Conservation (phyloP, 2,113 vertebrate genomes). For the Leptosomus discolor region DNA sequence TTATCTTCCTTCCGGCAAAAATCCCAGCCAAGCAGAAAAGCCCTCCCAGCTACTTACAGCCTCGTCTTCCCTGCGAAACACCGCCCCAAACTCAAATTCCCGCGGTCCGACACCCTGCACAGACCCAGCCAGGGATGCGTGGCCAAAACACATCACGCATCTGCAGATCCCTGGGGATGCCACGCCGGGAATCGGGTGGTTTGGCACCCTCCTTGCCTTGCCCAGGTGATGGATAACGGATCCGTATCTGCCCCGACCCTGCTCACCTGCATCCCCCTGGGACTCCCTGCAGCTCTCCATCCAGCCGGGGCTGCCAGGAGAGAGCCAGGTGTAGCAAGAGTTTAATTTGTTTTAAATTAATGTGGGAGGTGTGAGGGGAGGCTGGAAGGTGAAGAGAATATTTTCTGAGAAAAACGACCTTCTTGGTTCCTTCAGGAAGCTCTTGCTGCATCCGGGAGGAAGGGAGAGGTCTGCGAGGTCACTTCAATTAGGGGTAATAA, state of each 20-base stretch:
- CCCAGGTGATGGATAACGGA: not conserved
- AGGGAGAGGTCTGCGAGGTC: not conserved
- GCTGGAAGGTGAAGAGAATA: not conserved
- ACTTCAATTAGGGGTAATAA: not conserved
- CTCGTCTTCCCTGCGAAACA: not conserved
- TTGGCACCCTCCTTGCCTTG: not conserved
- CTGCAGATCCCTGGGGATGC: not conserved
- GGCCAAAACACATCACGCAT: not conserved
- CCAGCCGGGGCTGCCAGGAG: no score
- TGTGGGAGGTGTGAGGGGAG: not conserved
- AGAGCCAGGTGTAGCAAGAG: constrained; percentile 9
- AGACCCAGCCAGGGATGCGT: fast-evolving
- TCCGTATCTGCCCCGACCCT: fast-evolving
- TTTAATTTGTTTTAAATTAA: not conserved
- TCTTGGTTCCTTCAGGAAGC: not conserved
- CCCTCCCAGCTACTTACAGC: not conserved
- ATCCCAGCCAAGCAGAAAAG: not conserved
- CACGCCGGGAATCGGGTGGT: fast-evolving
- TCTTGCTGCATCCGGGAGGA: not conserved
- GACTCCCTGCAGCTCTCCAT: not conserved
- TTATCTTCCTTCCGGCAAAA: not conserved
- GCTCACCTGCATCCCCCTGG: not conserved
- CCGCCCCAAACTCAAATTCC: fast-evolving
- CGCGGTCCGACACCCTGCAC: fast-evolving
- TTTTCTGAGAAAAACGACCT: not conserved